Evolutionary conservation across 2,888 invertebrate species (phyloP), one percentile per base, ranked within the genome.

Genomic region (Platynereis dumerilii): DNA sequence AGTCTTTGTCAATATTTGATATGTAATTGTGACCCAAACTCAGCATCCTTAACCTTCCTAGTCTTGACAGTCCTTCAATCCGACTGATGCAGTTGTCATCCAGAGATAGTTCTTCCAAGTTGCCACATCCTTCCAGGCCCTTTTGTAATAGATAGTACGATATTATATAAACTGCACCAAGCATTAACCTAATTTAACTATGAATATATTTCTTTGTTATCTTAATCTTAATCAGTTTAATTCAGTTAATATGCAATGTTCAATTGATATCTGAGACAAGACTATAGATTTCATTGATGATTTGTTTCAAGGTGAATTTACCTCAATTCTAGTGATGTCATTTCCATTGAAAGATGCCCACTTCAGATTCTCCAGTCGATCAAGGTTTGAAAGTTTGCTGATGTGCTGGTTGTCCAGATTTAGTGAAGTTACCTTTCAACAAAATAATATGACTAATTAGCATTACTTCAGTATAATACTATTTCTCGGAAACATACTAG

Each of bases 271-370:
- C n/a, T n/a, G n/a, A n/a, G n/a, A n/a, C n/a, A n/a, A n/a, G n/a
- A n/a, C n/a, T n/a, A n/a, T n/a, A n/a, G n/a, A n/a, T n/a, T n/a
- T n/a, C n/a, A n/a, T n/a, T n/a, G n/a, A n/a, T n/a, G n/a, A n/a
- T n/a, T n/a, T n/a, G n/a, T n/a, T n/a, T n/a, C n/a, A n/a, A n/a
- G n/a, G n/a, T n/a, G n/a, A n/a, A 44, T 70, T 59, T 67, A 82
- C 83, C 76, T 84, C 83, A 57, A 84, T 79, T 59, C 76, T 80
- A 12, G 82, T 81, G 61, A 84, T 77, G 68, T 83, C 80, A 71
- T 84, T 84, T 67, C 81, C 75, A 64, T 80, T 78, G 71, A 84
- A 83, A 26, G 83, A 82, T n/a, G 80, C 81, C 78, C 78, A 84
- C 61, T 72, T 72, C 27, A 84, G 73, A 65, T 80, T 81, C 42